Base-by-base conservation (phyloP, 2,888 invertebrate genomes). In the Halocaridina rubra region DNA sequence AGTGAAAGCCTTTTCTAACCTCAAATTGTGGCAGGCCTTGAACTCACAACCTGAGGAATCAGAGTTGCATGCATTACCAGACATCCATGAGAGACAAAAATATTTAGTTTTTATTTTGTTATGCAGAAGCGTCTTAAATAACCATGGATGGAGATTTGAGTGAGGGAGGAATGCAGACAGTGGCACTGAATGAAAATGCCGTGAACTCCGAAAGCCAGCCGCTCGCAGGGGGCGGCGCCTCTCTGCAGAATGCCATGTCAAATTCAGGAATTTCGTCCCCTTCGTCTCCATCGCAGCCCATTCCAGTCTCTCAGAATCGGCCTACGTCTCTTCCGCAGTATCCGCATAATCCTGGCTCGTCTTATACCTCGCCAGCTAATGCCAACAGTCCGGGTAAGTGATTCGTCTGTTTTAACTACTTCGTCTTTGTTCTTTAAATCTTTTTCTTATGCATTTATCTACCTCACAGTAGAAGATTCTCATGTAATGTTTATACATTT, bases 291-390 rank as follows among this genome's bases (percentile, higher is more conserved):
- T 32, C 82, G 8, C 67, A 75, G 46, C 67, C 76, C 67, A 81
- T 76, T 30, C 75, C 81, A 22, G 33, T 69, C 24, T 71, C 82
- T 32, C 80, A 72, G 71, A 69, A 53, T 32, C 77, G 82, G 22
- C 82, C 82, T 33, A 82, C 82, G 0, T 82, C 82, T 33, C 82
- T 82, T 32, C 82, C 82, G 16, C 82, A 82, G 82, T 82, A 82
- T 61, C 82, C 82, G 16, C 77, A 72, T 61, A 72, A 30, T 13
- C 71, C 82, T 22, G 72, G 72, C 27, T 81, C 81, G 24, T 74
- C 81, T n/a, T 81, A 81, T 46, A 67, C 75, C 67, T 76, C 76
- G 7, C 76, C 81, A 33, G 76, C 75, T 69, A 81, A 75, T 81
- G 81, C 81, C 30, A 81, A 75, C 22, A 81, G 81, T 81, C 81